phyloP scores from a whole-genome alignment of 2,113 vertebrate genomes.

The Cynopterus brachyotis region DNA sequence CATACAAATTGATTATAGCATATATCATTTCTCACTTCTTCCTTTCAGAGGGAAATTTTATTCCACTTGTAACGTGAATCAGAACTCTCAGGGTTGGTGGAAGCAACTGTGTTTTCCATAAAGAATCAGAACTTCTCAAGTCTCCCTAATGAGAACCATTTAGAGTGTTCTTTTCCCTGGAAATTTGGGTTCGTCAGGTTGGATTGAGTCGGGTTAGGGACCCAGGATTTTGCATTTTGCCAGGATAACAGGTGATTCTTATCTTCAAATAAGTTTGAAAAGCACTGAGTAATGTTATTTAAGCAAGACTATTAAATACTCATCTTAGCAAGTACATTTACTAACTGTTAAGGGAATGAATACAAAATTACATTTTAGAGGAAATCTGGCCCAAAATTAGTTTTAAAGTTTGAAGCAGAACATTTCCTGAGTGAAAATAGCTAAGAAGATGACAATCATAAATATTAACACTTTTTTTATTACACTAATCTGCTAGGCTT shows the following conservation, averaged over 20 bases:
- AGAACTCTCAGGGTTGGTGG: not conserved
- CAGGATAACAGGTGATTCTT: not conserved
- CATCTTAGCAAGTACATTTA: not conserved
- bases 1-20: not conserved
- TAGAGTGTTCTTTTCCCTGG: not conserved
- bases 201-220: not conserved
- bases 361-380: not conserved
- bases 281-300: not conserved
- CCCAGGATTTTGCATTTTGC: not conserved
- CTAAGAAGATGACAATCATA: not conserved
- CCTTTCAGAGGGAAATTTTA: not conserved
- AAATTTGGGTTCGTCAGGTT: not conserved
- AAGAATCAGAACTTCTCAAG: not conserved
- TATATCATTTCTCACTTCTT: not conserved
- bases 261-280: not conserved
- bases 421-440: not conserved
- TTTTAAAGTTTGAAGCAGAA: not conserved
- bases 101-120: not conserved
- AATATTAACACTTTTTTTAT: not conserved
- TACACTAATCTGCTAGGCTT: not conserved
- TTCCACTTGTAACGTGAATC: not conserved
- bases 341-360: not conserved
- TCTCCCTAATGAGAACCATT: not conserved
- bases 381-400: not conserved
- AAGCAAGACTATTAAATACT: not conserved